Evolutionary conservation across 1,140 invertebrate genomes (phyloP), one percentile per base, ranked within the genome.

Genomic region (Nymphalis io): DNA sequence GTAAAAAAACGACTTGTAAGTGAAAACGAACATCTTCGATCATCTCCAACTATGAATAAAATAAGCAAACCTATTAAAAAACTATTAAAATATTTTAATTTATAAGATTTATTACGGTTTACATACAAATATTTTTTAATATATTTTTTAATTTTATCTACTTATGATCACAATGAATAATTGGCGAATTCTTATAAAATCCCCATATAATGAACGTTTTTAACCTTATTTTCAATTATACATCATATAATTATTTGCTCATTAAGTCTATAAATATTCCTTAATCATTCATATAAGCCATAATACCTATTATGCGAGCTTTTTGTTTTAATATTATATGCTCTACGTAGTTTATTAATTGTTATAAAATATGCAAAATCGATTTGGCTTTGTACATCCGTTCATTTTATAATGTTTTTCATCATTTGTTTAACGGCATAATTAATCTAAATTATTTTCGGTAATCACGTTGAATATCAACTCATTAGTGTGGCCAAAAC

Each of bases 361-460:
- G 23, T 55, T 55, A 48, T 59, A 42, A 60, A 60, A 70, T 65
- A 60, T 70, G 68, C 61, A 70, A 70, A 63, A 70, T 63, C 60
- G 55, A 70, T 63, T 70, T 58, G 68, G 61, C 55, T 59, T 63
- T 70, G 60, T 64, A 27, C 53, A 5, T 38, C 46, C 27, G 55
- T 58, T 70, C 48, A 63, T 70, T 63, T 51, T 55, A 70, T 58
- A 40, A 60, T 70, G 68, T 70, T 70, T 70, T 70, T 70, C 60
- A 63, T 70, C 60, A 63, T 69, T 58, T 69, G 60, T 69, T 69
- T 69, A 63, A 69, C 60, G 48, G 68, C 60, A 70, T 70, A 63
- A 75, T 66, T 78, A 78, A 69, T 78, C 71, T 71, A 78, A 75
- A 73, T 71, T 65, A 63, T 70, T 73, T 69, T 67, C 67, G 67